A percentile compares a stretch with the other conserved stretches of the same genome.
These are phyloP conservation scores for Melanophora roralis DNA, from an alignment of 2,888 invertebrate genomes.

Conservation along the genomic window DNA sequence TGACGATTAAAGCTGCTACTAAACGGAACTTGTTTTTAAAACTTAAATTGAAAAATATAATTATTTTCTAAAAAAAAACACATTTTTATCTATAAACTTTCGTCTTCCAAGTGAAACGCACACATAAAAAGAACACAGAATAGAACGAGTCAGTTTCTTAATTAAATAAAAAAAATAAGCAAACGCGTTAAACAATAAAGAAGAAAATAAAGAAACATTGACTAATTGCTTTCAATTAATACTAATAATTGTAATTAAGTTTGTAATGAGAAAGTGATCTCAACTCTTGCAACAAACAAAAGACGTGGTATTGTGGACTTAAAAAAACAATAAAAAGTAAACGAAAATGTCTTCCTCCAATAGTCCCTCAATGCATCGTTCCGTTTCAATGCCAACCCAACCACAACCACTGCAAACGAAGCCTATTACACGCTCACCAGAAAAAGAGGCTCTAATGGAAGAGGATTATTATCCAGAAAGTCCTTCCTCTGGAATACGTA, in stretches of 20 bases:
- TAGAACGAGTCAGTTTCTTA: slow-evolving; percentile 43
- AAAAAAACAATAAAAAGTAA: slow-evolving; percentile 6
- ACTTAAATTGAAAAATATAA: not conserved
- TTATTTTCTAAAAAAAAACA: not conserved
- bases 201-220: slow-evolving; percentile 14
- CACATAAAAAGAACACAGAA: not conserved
- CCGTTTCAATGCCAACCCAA: slow-evolving; percentile 75
- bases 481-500: slow-evolving; percentile 67
- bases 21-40: slow-evolving; percentile 39
- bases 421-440: slow-evolving; percentile 72
- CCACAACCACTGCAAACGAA: slow-evolving; percentile 71
- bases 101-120: not conserved
- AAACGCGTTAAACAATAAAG: not conserved
- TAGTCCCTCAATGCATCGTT: slow-evolving; percentile 69
- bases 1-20: slow-evolving; percentile 42
- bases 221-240: slow-evolving; percentile 69
- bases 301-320: slow-evolving; percentile 3
- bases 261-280: not conserved
- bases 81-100: not conserved
- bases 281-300: slow-evolving; percentile 4
- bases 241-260: slow-evolving; percentile 61
- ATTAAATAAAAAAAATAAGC: slow-evolving; percentile 63
- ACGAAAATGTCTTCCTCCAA: slow-evolving; percentile 53
- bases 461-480: slow-evolving; percentile 73
- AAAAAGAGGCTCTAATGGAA: slow-evolving; percentile 72